A percentile compares a stretch with the other conserved stretches of the same genome.
phyloP scores from a whole-genome alignment of 2,888 invertebrate genomes.

The Hofmannophila pseudospretella region DNA sequence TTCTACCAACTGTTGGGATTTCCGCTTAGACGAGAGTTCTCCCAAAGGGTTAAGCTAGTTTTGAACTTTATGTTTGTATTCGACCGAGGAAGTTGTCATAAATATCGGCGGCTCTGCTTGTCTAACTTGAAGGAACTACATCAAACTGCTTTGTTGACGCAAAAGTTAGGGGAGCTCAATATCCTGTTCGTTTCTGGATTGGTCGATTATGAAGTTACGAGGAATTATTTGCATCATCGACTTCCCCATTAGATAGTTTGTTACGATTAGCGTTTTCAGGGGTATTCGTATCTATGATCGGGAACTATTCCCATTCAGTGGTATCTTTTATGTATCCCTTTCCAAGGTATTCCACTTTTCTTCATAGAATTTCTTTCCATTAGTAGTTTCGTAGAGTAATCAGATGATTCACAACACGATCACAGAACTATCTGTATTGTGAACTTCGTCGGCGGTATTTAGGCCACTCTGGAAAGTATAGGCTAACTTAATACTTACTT shows the following conservation, averaged over 20 bases:
- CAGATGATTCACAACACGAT: no score
- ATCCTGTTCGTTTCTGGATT: slow-evolving; percentile 44
- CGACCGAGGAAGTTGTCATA: slow-evolving; percentile 57
- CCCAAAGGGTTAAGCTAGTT: slow-evolving; percentile 62
- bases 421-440: no score
- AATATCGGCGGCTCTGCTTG: slow-evolving; percentile 57
- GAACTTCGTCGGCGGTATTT: no score
- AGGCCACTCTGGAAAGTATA: no score
- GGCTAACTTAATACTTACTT: no score
- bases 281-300: no score
- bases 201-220: slow-evolving; percentile 39
- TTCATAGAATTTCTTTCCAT: no score
- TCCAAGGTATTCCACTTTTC: no score
- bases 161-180: slow-evolving; percentile 51
- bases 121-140: slow-evolving; percentile 57
- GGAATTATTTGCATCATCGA: slow-evolving; percentile 38
- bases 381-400: no score
- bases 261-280: neutral
- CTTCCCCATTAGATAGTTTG: neutral
- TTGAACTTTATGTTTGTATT: slow-evolving; percentile 63
- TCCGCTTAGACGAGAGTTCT: slow-evolving; percentile 51
- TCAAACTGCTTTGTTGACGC: slow-evolving; percentile 62
- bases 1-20: slow-evolving; percentile 54
- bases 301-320: no score
- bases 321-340: no score